Evolutionary conservation across 2,797 vertebrate species (phyloP), one percentile per base, ranked within the genome.

Genomic region (Chelonia mydas): DNA sequence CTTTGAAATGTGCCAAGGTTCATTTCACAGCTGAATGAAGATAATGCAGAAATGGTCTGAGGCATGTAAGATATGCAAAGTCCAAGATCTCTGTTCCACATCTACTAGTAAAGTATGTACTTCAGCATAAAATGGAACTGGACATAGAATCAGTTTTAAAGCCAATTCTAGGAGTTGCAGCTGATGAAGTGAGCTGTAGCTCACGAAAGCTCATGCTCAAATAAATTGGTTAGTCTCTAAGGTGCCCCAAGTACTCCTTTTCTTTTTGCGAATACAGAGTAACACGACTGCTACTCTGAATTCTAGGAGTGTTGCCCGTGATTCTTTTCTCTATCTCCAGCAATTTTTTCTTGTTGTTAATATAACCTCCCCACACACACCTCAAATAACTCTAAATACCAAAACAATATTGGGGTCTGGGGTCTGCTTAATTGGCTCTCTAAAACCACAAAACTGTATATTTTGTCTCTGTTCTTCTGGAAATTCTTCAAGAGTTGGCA

Each of bases 1-100:
- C 55, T 88, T 86, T 86, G 78, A 81, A 91, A 83, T 54, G 72
- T 65, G 31, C 45, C 4, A 13, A 21, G 41, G 13, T 53, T 23
- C 54, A 21, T 61, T 78, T 41, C 45, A 10, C 21, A 50, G 11
- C 8, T 51, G 50, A 49, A 53, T 10, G 65, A 91, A 80, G 7
- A 45, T 83, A 83, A 77, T 84, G 57, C 37, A 91, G 31, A 65
- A 47, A 45, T 49, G 28, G 25, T 17, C 33, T 37, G 55, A 81
- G 78, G 17, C 41, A 81, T 51, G 31, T 23, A 79, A 61, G 28
- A 13, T 28, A 31, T 9, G 7, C n/a, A 53, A n/a, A 23, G 11
- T 61, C 5, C 1, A 37, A 1, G 28, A 17, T 1, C 16, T 17
- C 59, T 72, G 2, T 3, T 16, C 33, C 59, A 59, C 8, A 11